Base-by-base conservation (phyloP, 2,888 invertebrate genomes). In the Metallyticus violacea region DNA sequence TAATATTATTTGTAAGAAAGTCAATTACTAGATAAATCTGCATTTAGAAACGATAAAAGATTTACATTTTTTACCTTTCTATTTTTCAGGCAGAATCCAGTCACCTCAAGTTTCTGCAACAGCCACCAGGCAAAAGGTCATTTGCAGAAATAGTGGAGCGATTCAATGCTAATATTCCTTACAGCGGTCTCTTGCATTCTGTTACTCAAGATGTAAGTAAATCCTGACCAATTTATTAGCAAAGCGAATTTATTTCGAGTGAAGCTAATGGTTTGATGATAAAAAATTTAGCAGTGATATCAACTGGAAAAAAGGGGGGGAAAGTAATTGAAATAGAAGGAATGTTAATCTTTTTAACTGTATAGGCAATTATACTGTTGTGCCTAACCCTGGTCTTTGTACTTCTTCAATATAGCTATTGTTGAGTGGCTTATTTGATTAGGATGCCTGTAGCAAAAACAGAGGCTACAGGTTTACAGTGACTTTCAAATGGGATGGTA, bases 131-230 rank as follows among this genome's bases (percentile, higher is more conserved):
- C 27, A 93, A 93, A 78, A 94, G 94, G 91, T 92, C 93, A 6
- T 95, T 96, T 90, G 92, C 95, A 28, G 97, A 98, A 91, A 96
- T 98, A 89, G 95, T 99, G 27, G 96, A 97, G 89, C 93, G 99
- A 88, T 99, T 99, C 92, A 99, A 99, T 93, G 97, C 98, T 83
- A 99, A 99, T 92, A 95, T 99, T 90, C 98, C 99, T 3, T 99
- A 99, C 93, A 99, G 98, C 92, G 99, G 99, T 26, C 95, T 99
- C 84, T 95, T 98, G 89, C 99, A 99, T 92, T 98, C 99, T 89
- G 96, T 98, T 89, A 97, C 98, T 28, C 98, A 98, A 93, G 99
- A 99, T 92, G 99, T 98, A 94, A 95, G 96, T 91, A 87, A 79
- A 22, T 77, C 62, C 40, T 81, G 7, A 26, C 7, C 25, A 30